Percentiles rank a stretch among this genome's conserved stretches.
phyloP scores from a whole-genome alignment of 2,113 vertebrate species.

The Gasterosteus nipponicus region DNA sequence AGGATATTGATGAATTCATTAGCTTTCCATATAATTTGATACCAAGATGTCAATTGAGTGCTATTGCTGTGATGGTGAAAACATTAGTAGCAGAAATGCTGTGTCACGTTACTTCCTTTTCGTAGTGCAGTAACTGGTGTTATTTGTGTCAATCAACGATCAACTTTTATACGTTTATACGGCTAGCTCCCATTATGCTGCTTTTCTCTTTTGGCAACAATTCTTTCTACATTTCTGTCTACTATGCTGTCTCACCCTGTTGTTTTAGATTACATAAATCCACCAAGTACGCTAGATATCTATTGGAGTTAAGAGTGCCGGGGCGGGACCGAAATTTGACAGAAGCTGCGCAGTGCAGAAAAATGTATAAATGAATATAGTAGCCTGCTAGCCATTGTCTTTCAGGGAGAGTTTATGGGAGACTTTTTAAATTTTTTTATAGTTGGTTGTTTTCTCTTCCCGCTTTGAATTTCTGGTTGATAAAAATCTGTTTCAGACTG shows the following conservation, averaged over 20 bases:
- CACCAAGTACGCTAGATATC: neutral
- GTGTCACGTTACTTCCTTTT: neutral
- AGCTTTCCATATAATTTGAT: neutral
- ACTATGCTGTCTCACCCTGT: neutral
- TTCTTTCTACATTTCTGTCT: neutral
- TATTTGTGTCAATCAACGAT: neutral
- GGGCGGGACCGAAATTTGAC: neutral
- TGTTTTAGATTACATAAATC: neutral
- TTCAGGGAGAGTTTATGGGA: conserved; percentile 25
- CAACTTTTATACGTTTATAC: neutral
- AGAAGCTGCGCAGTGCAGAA: neutral
- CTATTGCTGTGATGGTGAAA: neutral
- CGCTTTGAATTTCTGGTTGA: neutral
- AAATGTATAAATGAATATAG: conserved; percentile 7
- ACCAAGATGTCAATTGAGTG: neutral
- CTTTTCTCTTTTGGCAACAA: neutral
- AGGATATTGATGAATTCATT: no score
- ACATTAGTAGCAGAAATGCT: neutral
- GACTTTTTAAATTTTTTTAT: conserved; percentile 11
- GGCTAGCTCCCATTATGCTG: neutral
- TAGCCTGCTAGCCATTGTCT: neutral
- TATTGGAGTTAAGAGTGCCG: neutral
- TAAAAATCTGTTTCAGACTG: conserved; percentile 14
- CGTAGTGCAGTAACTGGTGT: neutral
- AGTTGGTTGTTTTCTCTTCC: conserved; percentile 30